Base-by-base conservation (phyloP, 2,888 invertebrate genomes). In the Plagiodera versicolora region DNA sequence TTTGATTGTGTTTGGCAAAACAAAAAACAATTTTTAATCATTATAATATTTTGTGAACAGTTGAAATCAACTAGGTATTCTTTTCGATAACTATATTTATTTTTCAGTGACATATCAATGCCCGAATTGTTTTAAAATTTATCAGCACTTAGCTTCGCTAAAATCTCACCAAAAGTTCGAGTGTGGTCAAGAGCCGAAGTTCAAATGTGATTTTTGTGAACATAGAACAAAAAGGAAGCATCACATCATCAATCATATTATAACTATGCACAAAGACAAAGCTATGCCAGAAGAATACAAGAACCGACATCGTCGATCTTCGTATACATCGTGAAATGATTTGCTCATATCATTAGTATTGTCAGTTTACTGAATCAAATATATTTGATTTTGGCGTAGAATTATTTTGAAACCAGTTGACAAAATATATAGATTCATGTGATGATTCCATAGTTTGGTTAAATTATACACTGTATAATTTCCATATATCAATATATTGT, bases 111-210 rank as follows among this genome's bases (percentile, higher is more conserved):
- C 4, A 32, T 56, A 49, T 28, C 24, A 28, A 5, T 56, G 56
- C 8, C 5, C 6, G 4, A 50, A 11, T 6, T 64, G 63, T 44
- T 39, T 35, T 0, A 66, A 64, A 50, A 30, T 20, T 8, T 66
- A 66, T 56, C 57, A 62, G 35, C 64, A 64, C 28, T 18, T 53
- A 30, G 58, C 61, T 2, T 62, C 63, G 2, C 24, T 66, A 30
- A 58, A 50, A 5, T 58, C 62, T 1, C 66, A 66, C 10, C 47
- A 58, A 14, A 64, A 62, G 11, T 66, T 51, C 52, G 66, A 66
- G 5, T 66, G 66, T 39, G 64, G 64, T 2, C 59, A 64, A n/a
- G 56, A 52, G 24, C 62, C 62, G 9, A 65, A 35, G 44, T 67
- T 65, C 46, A 59, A 56, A n/a, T 67, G 67, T 18, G 50, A 46